phyloP scores from a whole-genome alignment of 1,140 invertebrate genomes.

The Rhizoglyphus robini region DNA sequence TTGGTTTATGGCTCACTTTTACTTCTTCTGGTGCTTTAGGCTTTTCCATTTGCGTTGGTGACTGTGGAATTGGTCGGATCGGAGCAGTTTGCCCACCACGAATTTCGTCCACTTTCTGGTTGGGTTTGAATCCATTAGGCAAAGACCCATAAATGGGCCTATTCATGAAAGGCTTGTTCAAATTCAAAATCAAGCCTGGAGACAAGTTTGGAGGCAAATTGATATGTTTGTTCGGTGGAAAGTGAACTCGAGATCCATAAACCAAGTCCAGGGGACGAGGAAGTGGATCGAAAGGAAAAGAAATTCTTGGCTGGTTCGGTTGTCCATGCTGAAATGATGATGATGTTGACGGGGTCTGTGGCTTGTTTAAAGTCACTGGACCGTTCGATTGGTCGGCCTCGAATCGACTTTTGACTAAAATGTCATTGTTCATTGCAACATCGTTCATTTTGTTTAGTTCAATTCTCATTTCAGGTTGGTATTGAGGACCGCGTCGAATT shows the following conservation, averaged over 20 bases:
- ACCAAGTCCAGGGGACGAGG: not conserved
- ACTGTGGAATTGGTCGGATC: conserved; percentile 3
- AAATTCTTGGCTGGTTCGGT: not conserved
- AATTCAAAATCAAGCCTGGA: not conserved
- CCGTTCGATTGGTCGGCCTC: too few species aligned
- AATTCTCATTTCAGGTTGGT: not conserved
- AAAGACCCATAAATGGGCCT: not conserved
- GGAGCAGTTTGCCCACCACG: not conserved
- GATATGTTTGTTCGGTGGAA: not conserved
- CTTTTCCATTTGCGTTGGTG: not conserved
- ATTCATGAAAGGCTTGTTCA: not conserved
- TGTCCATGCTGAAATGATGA: too few species aligned
- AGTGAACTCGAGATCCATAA: not conserved
- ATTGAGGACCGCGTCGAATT: not conserved
- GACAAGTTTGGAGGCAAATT: conserved; percentile 7
- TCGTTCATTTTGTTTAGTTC: not conserved
- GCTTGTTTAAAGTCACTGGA: not conserved
- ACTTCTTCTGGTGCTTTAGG: not conserved
- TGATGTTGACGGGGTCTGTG: not conserved
- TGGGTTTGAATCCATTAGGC: not conserved
- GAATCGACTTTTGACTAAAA: too few species aligned
- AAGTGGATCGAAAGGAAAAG: not conserved
- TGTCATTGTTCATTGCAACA: not conserved
- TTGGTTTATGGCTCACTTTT: not conserved
- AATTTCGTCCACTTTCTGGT: not conserved